Percentiles rank a stretch among this genome's conserved stretches.
Conservation (phyloP, 2,797 vertebrate species). For the Anniella stebbinsi region DNA sequence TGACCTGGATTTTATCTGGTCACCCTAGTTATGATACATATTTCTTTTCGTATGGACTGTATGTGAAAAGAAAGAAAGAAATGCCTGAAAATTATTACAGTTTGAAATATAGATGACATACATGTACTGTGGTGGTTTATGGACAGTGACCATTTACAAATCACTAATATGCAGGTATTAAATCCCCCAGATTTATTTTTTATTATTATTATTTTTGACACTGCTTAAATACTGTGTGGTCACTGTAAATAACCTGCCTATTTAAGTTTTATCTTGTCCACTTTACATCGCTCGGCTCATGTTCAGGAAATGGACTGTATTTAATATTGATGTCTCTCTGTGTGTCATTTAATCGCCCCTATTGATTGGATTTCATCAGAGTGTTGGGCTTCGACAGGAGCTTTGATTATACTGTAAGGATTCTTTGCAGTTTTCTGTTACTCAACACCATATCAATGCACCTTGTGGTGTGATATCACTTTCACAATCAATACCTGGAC, state of each 20-base stretch:
- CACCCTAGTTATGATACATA: too few species aligned
- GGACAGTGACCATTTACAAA: constrained; percentile 27
- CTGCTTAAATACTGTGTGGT: constrained; percentile 65
- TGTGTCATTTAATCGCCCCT: constrained; percentile 94
- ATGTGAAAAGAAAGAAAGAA: background rate
- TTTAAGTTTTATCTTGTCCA: constrained; percentile 79
- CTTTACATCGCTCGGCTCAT: constrained; percentile 72
- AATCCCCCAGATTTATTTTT: background rate
- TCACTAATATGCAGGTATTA: constrained; percentile 52
- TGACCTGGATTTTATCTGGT: too few species aligned
- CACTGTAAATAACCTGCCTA: constrained; percentile 71
- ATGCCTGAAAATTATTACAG: fast-evolving
- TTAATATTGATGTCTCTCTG: constrained; percentile 92
- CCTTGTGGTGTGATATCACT: constrained; percentile 86
- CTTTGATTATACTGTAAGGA: constrained; percentile 84
- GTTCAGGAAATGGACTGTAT: constrained; percentile 88
- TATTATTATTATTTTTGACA: constrained; percentile 33
- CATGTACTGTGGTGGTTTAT: background rate
- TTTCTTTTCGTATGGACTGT: background rate
- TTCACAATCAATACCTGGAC: constrained; percentile 84
- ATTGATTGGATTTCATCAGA: constrained; percentile 90
- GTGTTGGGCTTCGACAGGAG: constrained; percentile 78
- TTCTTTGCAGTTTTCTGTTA: constrained; percentile 83
- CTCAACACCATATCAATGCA: constrained; percentile 81
- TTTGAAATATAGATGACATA: constrained; percentile 26